A percentile compares a stretch with the other conserved stretches of the same genome.
Evolutionary conservation across 2,888 invertebrate species (phyloP).

Genomic region (Cenopis cana): DNA sequence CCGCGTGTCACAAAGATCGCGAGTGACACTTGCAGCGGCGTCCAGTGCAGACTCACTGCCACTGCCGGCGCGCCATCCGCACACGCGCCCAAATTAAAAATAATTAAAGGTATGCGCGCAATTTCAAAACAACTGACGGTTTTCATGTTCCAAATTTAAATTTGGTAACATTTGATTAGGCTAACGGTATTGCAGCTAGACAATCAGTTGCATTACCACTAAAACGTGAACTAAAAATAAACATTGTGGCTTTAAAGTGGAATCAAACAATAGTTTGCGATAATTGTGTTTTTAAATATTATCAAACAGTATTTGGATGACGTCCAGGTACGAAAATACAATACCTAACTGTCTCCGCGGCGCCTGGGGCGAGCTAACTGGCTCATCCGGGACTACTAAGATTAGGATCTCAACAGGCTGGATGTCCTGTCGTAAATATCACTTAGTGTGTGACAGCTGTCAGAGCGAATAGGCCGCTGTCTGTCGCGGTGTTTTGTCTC

Average conservation of each 20-base stretch:
- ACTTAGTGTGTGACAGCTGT: slow-evolving; percentile 8
- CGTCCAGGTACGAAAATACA: slow-evolving; percentile 83
- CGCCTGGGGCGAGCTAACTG: slow-evolving; percentile 67
- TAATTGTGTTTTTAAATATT: slow-evolving; percentile 43
- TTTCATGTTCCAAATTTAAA: slow-evolving; percentile 25
- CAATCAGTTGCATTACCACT: slow-evolving; percentile 8
- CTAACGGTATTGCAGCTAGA: background rate
- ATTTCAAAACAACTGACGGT: background rate
- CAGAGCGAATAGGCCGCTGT: background rate
- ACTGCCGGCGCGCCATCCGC: background rate
- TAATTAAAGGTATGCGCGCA: slow-evolving; percentile 3
- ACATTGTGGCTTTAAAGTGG: slow-evolving; percentile 21
- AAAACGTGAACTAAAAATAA: slow-evolving; percentile 22
- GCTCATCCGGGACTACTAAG: slow-evolving; percentile 46
- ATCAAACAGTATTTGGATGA: slow-evolving; percentile 67
- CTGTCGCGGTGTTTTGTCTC: slow-evolving; percentile 8
- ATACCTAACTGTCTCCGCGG: slow-evolving; percentile 73
- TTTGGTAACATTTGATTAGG: background rate
- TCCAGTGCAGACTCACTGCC: slow-evolving; percentile 2
- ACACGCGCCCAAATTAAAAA: slow-evolving; percentile 3
- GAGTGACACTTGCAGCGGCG: slow-evolving; percentile 22
- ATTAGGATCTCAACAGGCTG: slow-evolving; percentile 35
- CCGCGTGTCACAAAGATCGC: slow-evolving; percentile 22
- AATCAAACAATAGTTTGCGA: slow-evolving; percentile 24
- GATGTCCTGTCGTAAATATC: slow-evolving; percentile 40